These are phyloP conservation scores for Podarcis raffonei DNA, from an alignment of 2,113 vertebrate species.

Conservation along the genomic window DNA sequence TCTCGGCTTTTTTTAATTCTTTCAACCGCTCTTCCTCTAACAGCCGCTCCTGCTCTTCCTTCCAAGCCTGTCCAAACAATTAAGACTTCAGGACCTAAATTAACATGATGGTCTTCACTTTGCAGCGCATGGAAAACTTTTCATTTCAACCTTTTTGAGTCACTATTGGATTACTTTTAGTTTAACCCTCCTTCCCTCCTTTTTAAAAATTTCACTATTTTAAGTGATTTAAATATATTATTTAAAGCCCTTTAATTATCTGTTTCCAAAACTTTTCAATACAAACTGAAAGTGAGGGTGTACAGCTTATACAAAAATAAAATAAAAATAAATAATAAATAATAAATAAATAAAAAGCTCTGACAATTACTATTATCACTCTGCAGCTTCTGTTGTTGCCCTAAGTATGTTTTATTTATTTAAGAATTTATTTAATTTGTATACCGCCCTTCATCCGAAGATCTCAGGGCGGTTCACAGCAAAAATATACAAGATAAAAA, in stretches of 20 bases:
- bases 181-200: neutral
- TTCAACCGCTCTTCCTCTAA: slow-evolving; percentile 73
- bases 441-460: no score
- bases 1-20: slow-evolving; percentile 72
- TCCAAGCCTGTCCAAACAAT: slow-evolving; percentile 78
- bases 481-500: no score
- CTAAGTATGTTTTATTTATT: no score
- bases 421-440: no score
- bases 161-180: no score
- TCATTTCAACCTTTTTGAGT: no score
- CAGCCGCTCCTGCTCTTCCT: slow-evolving; percentile 73
- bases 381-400: neutral
- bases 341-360: no score
- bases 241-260: neutral
- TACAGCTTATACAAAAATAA: neutral
- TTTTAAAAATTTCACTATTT: neutral
- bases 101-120: neutral
- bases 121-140: no score
- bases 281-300: no score
- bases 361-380: neutral
- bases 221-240: neutral
- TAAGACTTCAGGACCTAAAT: slow-evolving; percentile 5
- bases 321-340: no score
- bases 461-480: no score
- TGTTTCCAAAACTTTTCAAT: no score